Evolutionary conservation across 2,888 invertebrate genomes (phyloP).

Genomic region (Amphipyra tragopoginis): DNA sequence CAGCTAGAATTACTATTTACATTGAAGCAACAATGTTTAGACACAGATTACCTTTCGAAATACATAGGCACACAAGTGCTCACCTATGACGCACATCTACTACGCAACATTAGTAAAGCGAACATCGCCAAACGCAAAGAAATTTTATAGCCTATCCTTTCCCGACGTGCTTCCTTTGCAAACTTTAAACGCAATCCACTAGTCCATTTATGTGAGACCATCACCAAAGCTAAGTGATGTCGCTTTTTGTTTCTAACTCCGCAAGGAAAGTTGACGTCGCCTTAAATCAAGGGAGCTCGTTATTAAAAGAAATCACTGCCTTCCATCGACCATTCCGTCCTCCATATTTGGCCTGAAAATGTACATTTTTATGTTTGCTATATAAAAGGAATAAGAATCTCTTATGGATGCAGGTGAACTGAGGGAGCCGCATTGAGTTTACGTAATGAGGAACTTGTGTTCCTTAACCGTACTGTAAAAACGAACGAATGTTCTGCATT

Average conservation of each 20-base stretch:
- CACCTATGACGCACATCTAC: conserved; percentile 21
- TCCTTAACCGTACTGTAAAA: conserved; percentile 57
- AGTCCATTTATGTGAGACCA: conserved; percentile 63
- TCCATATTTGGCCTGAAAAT: conserved; percentile 81
- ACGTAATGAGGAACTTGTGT: conserved; percentile 66
- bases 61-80: conserved; percentile 5
- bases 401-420: conserved; percentile 74
- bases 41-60: conserved; percentile 14
- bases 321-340: conserved; percentile 70
- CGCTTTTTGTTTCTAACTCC: conserved; percentile 82
- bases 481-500: conserved; percentile 46
- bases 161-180: conserved; percentile 45
- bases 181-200: conserved; percentile 53
- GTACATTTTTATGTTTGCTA: conserved; percentile 76
- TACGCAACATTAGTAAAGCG: conserved; percentile 32
- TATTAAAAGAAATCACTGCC: conserved; percentile 86
- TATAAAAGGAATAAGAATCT: conserved; percentile 78
- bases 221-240: conserved; percentile 45
- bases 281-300: conserved; percentile 78
- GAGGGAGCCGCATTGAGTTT: conserved; percentile 57
- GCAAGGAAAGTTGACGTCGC: conserved; percentile 85
- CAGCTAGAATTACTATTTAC: conserved; percentile 13
- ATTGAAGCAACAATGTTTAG: conserved; percentile 25
- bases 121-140: conserved; percentile 42
- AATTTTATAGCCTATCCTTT: conserved; percentile 57